Base-by-base conservation (phyloP, 30 jellyfish, hydroid and myxozoan species). In the Pseudorhiza aurosa region DNA sequence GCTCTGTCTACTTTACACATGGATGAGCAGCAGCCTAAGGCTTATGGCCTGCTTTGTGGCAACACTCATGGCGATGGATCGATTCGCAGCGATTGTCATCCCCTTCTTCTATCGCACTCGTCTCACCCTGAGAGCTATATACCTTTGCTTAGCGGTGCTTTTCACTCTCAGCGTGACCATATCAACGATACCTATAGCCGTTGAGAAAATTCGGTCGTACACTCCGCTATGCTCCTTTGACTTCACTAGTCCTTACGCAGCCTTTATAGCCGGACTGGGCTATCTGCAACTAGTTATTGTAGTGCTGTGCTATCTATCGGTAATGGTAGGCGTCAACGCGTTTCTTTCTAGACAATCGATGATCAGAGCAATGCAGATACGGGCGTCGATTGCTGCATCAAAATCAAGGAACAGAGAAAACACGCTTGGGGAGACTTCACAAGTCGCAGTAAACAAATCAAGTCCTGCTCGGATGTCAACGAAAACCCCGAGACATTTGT, bases 21-120 rank as follows among this genome's bases (percentile, higher is more conserved):
- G 87, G 86, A 36, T 68, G 47, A 74, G 88, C 60, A n/a, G 64
- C 1, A 35, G 77, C 50, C 36, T 85, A 30, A 67, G 96, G 4
- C 49, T 74, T 50, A 33, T 64, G 81, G 90, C 85, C 2, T 85
- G 96, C 37, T 69, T 85, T 53, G 73, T 78, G 10, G 88, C 96
- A n/a, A 74, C 90, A 15, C 21, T 68, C 42, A 85, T 85, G 96
- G 69, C 96, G 28, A 55, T 85, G 8, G 96, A 85, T 42, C 89
- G 96, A 0, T 73, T 46, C 22, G 90, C 83, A 11, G 87, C 88
- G 24, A 74, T 85, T 22, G 90, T 74, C 39, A 42, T 55, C 40
- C 96, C 96, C 32, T 42, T 85, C 35, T 57, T 73, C 26, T 85
- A 85, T 75, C 40, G 90, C 22, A 65, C 90, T n/a, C 57, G 68